Evolutionary conservation across 2,797 vertebrate genomes (phyloP).

Genomic region (Varecia variegata): DNA sequence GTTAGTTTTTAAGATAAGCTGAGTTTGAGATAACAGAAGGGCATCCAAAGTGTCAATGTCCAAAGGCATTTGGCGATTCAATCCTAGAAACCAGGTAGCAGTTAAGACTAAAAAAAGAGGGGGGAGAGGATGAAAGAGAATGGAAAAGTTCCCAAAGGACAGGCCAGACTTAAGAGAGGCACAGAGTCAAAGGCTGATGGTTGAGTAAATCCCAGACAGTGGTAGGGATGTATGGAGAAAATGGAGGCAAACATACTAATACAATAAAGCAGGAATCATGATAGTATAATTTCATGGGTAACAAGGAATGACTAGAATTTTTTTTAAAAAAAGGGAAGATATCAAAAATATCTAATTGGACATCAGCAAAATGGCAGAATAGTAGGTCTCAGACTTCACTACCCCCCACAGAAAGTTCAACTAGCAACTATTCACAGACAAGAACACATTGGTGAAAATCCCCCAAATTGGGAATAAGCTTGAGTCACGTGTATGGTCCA

Average conservation of each 20-base stretch:
- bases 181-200: not conserved
- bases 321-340: not conserved
- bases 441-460: not conserved
- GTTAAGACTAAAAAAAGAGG: not conserved
- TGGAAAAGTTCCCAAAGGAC: not conserved
- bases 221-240: not conserved
- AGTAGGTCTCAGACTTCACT: not conserved
- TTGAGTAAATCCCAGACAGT: not conserved
- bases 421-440: not conserved
- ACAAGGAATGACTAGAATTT: not conserved
- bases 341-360: not conserved
- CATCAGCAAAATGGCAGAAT: not conserved
- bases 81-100: not conserved
- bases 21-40: not conserved
- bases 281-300: not conserved
- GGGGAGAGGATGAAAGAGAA: not conserved
- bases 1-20: not conserved
- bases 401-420: not conserved
- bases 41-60: not conserved
- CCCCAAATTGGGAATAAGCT: not conserved
- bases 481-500: not conserved
- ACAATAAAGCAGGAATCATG: not conserved
- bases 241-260: not conserved
- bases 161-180: not conserved
- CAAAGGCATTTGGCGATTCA: not conserved